A percentile compares a stretch with the other conserved stretches of the same genome.
These are phyloP conservation scores for Oscheius sp. DNA, from an alignment of 2,888 invertebrate species.

Conservation along the genomic window DNA sequence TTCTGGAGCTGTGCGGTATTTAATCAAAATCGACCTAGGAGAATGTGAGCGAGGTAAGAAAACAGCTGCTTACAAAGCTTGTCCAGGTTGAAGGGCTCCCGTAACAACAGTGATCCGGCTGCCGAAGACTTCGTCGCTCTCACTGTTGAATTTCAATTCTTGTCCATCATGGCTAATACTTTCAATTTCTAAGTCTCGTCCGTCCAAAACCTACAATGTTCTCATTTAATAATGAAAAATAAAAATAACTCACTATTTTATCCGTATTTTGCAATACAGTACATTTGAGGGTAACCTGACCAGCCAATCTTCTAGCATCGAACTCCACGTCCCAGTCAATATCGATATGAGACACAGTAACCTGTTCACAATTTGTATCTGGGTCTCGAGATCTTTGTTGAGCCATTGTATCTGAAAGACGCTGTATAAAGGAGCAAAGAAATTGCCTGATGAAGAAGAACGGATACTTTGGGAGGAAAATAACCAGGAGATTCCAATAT, in stretches of 20 bases:
- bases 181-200: conserved; percentile 55
- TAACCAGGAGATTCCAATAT: background rate
- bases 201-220: conserved; percentile 59
- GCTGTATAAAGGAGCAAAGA: background rate
- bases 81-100: conserved; percentile 31
- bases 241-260: conserved; percentile 44
- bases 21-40: conserved; percentile 75
- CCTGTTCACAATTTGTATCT: conserved; percentile 60
- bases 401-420: conserved; percentile 6
- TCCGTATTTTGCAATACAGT: conserved; percentile 49
- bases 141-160: conserved; percentile 31
- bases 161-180: conserved; percentile 37
- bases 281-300: conserved; percentile 46
- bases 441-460: background rate
- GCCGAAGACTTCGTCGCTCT: conserved; percentile 41
- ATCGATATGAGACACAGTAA: conserved; percentile 51
- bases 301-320: conserved; percentile 49
- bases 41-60: background rate
- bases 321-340: conserved; percentile 68
- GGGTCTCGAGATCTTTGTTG: conserved; percentile 47
- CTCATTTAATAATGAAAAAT: background rate
- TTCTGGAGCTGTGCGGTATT: conserved; percentile 83
- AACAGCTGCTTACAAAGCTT: conserved; percentile 16
- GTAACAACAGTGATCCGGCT: conserved; percentile 39
- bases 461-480: conserved; percentile 1